phyloP scores from a whole-genome alignment of 1,140 invertebrate species.

The Macrosteles quadrilineatus region DNA sequence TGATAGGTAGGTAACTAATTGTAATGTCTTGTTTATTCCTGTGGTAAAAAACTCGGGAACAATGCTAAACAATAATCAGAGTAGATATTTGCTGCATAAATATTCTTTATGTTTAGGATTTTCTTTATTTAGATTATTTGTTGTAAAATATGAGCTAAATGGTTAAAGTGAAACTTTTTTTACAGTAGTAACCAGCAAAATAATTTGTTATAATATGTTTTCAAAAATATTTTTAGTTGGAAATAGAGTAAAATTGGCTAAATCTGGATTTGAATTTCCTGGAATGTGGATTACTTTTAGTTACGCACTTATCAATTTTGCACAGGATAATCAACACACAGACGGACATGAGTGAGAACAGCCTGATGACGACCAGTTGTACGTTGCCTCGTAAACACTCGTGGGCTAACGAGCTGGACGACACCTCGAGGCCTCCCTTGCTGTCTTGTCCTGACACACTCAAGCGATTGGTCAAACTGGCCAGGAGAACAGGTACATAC shows the following conservation, averaged over 20 bases:
- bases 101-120: no score
- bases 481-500: slow-evolving; percentile 73
- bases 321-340: slow-evolving; percentile 10
- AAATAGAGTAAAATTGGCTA: no score
- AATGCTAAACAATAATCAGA: slow-evolving; percentile 9
- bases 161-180: no score
- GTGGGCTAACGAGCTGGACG: slow-evolving; percentile 70
- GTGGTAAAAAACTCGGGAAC: slow-evolving; percentile 18
- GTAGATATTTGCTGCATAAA: not conserved
- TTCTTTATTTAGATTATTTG: no score
- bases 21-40: not conserved
- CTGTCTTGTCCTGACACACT: slow-evolving; percentile 64
- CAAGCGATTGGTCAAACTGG: slow-evolving; percentile 76
- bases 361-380: slow-evolving; percentile 60
- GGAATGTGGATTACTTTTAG: no score
- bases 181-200: no score
- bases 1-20: slow-evolving; percentile 37
- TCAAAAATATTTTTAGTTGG: no score
- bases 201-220: no score
- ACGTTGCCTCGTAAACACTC: slow-evolving; percentile 65
- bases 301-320: no score
- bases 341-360: slow-evolving; percentile 39
- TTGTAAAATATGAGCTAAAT: no score
- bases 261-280: no score
- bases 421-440: slow-evolving; percentile 62